Evolutionary conservation across 2,797 vertebrate genomes (phyloP).

Genomic region (Clarias pachynema): DNA sequence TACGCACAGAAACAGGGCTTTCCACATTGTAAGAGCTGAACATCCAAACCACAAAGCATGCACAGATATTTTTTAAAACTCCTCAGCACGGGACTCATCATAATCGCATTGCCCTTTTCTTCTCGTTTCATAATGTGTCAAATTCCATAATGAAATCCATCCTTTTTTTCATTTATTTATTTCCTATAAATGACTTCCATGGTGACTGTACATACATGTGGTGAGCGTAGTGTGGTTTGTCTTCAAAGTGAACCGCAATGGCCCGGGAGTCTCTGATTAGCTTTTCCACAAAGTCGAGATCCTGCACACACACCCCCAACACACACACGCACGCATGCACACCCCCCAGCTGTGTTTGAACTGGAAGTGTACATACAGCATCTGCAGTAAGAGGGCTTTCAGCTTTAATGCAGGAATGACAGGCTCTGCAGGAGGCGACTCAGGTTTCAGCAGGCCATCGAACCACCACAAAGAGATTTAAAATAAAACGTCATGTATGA

Average conservation of each 20-base stretch:
- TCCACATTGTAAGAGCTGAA: constrained; percentile 60
- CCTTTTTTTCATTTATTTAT: constrained; percentile 53
- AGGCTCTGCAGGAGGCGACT: constrained; percentile 48
- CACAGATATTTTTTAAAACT: constrained; percentile 26
- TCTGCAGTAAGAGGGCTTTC: constrained; percentile 55
- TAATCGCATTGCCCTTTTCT: constrained; percentile 38
- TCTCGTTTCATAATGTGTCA: constrained; percentile 53
- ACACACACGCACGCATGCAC: neutral
- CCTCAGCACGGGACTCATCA: constrained; percentile 54
- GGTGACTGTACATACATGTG: constrained; percentile 54
- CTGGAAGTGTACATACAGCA: constrained; percentile 48
- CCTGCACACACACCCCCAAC: neutral
- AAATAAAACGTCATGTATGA: constrained; percentile 11
- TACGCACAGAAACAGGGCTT: constrained; percentile 62
- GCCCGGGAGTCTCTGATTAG: constrained; percentile 46
- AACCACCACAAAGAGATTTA: constrained; percentile 36
- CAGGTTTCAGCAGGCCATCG: constrained; percentile 61
- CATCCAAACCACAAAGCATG: constrained; percentile 45
- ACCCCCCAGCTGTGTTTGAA: constrained; percentile 57
- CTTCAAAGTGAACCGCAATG: constrained; percentile 42
- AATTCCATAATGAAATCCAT: constrained; percentile 61
- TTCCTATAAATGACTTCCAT: constrained; percentile 49
- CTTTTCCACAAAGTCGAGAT: constrained; percentile 45
- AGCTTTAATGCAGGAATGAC: constrained; percentile 48
- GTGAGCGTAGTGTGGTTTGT: constrained; percentile 53